These are phyloP conservation scores for Torymus texanus DNA, from an alignment of 2,888 invertebrate species.

Conservation along the genomic window DNA sequence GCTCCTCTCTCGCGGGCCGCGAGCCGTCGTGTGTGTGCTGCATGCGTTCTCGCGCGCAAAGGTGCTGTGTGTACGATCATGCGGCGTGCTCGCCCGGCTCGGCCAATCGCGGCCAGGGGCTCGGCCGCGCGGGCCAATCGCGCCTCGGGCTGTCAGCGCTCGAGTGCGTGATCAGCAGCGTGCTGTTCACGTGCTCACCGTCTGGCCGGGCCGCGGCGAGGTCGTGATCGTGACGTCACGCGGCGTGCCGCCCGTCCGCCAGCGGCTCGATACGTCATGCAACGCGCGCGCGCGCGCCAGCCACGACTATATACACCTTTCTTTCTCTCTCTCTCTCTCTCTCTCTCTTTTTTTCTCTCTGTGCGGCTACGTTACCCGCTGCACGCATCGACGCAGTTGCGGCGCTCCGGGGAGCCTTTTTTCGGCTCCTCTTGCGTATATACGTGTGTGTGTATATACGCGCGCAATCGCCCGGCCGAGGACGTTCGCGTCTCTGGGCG, in stretches of 20 bases:
- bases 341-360: slow-evolving; percentile 16
- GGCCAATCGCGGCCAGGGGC: slow-evolving; percentile 83
- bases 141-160: slow-evolving; percentile 81
- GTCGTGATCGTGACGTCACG: slow-evolving; percentile 82
- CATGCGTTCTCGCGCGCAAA: slow-evolving; percentile 73
- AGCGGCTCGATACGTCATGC: slow-evolving; percentile 79
- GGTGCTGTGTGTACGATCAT: slow-evolving; percentile 75
- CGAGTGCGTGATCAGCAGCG: slow-evolving; percentile 85
- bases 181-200: slow-evolving; percentile 89
- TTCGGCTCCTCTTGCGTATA: too few relatives aligned
- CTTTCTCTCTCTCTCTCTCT: neutral
- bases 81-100: slow-evolving; percentile 67
- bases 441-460: too few relatives aligned
- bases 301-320: neutral
- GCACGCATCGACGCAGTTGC: too few relatives aligned
- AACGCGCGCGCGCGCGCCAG: neutral
- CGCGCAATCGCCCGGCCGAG: too few relatives aligned
- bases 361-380: neutral
- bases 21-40: slow-evolving; percentile 71
- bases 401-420: too few relatives aligned
- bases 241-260: slow-evolving; percentile 71
- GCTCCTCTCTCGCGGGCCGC: slow-evolving; percentile 52
- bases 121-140: slow-evolving; percentile 83
- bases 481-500: too few relatives aligned
- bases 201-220: slow-evolving; percentile 84